A percentile compares a stretch with the other conserved stretches of the same genome.
These are phyloP conservation scores for Drosophila neoperkinsi DNA, from an alignment of 2,888 invertebrate genomes.

Conservation along the genomic window DNA sequence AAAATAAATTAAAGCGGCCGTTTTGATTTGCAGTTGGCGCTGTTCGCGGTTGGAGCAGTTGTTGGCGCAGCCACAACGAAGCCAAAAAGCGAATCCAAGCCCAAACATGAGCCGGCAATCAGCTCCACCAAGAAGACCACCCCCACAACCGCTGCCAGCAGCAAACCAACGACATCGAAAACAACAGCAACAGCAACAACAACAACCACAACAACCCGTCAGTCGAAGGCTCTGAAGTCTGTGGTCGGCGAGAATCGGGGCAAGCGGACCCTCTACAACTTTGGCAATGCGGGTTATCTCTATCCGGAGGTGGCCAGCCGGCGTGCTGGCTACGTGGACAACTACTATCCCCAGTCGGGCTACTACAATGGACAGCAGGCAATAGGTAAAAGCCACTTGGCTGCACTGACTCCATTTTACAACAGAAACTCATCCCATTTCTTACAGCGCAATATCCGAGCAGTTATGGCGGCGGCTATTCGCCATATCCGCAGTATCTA, in stretches of 20 bases:
- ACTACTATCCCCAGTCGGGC: constrained; percentile 77
- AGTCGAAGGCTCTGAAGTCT: constrained; percentile 59
- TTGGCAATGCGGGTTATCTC: constrained; percentile 81
- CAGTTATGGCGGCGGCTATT: constrained; percentile 70
- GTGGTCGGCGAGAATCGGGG: constrained; percentile 80
- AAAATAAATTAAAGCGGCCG: constrained; percentile 25
- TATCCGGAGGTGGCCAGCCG: constrained; percentile 79
- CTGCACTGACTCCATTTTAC: no score
- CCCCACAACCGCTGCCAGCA: constrained; percentile 5
- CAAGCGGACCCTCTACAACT: constrained; percentile 83
- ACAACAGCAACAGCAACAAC: background rate
- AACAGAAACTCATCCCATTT: background rate
- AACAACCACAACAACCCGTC: constrained; percentile 46
- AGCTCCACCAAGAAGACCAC: constrained; percentile 37
- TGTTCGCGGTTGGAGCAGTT: constrained; percentile 66
- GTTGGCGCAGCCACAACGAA: constrained; percentile 40
- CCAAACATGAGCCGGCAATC: constrained; percentile 27
- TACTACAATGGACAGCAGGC: constrained; percentile 82
- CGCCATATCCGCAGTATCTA: constrained; percentile 86
- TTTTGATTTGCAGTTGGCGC: constrained; percentile 73
- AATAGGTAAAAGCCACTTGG: constrained; percentile 56
- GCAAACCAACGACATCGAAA: background rate
- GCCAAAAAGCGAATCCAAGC: constrained; percentile 51
- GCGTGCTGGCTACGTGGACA: constrained; percentile 75
- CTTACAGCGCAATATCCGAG: constrained; percentile 76